Base-by-base conservation (phyloP, 2,797 vertebrate genomes). In the Ctenopoma multispine region DNA sequence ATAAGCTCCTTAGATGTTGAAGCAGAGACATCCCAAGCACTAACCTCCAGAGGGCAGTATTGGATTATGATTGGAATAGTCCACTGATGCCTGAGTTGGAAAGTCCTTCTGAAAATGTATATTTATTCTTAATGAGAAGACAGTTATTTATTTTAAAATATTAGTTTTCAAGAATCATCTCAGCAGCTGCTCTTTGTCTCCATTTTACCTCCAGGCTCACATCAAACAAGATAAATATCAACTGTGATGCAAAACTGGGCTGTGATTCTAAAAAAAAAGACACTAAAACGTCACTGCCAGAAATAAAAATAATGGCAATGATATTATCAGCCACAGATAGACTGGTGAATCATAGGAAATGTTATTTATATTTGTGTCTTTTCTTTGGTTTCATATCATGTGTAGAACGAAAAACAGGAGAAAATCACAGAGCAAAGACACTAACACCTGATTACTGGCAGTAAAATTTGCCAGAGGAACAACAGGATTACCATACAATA, bases 31-130 rank as follows among this genome's bases (percentile, higher is more conserved):
- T n/a, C n/a, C n/a, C n/a, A n/a, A n/a, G 0, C 0, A 69, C 11
- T 65, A 23, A 54, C 72, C 89, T 24, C 74, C 79, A 87, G 91
- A 81, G 69, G 80, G 68, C 75, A 63, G 72, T 84, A 72, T 68
- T 75, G 70, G 7, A 13, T n/a, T 61, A 1, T 1, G 12, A 23
- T 69, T 1, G 8, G 10, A 9, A 18, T 10, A 47, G 11, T 24
- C 44, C 5, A 11, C 4, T 10, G 34, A 7, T 1, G 49, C 4
- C 4, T 21, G 2, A 54, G 50, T 31, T 27, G 55, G 24, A 61
- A 49, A 70, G 24, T 61, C 41, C 53, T 14, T 61, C 7, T 49
- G 29, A 58, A 43, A 49, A 46, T 15, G 36, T 4, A 4, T 27
- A 53, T 66, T 61, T 44, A 58, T 10, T 46, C 24, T 46, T 62